Evolutionary conservation across 1,140 invertebrate genomes (phyloP), one percentile per base, ranked within the genome.

Genomic region (Neodiprion virginianus): DNA sequence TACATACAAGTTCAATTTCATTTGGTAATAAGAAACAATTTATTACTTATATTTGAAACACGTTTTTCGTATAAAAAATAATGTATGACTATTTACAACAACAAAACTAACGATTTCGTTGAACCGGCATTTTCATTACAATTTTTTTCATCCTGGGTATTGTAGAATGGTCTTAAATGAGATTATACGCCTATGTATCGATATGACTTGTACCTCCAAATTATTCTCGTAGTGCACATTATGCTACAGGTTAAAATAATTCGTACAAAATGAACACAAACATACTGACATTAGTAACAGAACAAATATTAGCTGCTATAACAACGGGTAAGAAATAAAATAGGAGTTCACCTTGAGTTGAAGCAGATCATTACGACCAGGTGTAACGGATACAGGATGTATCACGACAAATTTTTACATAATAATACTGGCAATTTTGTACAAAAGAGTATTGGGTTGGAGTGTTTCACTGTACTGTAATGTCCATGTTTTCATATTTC

Each of bases 11-110:
- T 40, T 2, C 28, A 5, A 40, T 40, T 40, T 5, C 28, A 40
- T 40, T 40, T 40, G 28, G 28, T 40, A 40, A 3, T 5, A 40
- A 40, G 28, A 40, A 40, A 40, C 28, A 40, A 40, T 40, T 40
- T 40, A 40, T 40, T 40, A 3, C 28, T 40, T 40, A 5, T 40
- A 40, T 40, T 40, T 40, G 28, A 40, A 40, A 40, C 5, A 40
- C 1, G 1, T 40, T 40, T 40, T 40, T 40, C 28, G 28, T 40
- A 40, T 40, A 40, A 40, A 79, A 74, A 78, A 78, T 80, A 80
- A 80, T 75, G 78, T 79, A 79, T 78, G 50, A 61, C 23, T 50
- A 11, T 28, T 12, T 77, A 74, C 61, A 80, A 80, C 80, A 80
- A 67, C 12, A 69, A 12, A 69, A 1, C 23, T 28, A n/a, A 21